A percentile compares a stretch with the other conserved stretches of the same genome.
Conservation (phyloP, 2,888 invertebrate species). For the Drosophila meridiana region DNA sequence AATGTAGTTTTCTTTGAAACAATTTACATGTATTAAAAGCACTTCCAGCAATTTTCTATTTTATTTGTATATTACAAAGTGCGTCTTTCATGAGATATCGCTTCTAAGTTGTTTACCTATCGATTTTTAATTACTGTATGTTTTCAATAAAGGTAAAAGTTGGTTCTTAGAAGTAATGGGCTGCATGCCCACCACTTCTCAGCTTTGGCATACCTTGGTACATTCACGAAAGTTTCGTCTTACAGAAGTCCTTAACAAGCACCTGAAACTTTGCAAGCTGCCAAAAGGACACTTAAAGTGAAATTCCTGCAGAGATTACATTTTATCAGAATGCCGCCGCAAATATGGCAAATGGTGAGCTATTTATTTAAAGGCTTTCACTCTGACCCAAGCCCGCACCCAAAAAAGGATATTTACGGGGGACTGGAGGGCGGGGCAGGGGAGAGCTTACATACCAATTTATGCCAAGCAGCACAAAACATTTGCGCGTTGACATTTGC, state of each 20-base stretch:
- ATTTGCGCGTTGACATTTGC: slow-evolving; percentile 66
- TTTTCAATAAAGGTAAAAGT: background rate
- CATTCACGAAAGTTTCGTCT: background rate
- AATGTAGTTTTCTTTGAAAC: background rate
- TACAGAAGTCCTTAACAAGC: background rate
- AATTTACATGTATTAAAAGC: background rate
- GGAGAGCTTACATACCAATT: slow-evolving; percentile 28
- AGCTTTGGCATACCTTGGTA: background rate
- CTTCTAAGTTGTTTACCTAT: background rate
- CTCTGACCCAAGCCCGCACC: slow-evolving; percentile 25
- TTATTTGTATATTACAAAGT: background rate
- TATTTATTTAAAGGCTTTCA: slow-evolving; percentile 54
- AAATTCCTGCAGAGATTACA: slow-evolving; percentile 25
- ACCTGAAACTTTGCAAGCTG: slow-evolving; percentile 12
- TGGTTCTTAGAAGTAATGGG: background rate
- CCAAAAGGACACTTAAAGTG: slow-evolving; percentile 12
- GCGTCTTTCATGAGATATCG: background rate
- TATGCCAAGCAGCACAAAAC: slow-evolving; percentile 27
- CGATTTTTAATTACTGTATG: background rate
- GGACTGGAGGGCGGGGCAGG: background rate
- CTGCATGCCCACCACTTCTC: background rate
- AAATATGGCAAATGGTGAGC: slow-evolving; percentile 47
- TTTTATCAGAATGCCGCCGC: slow-evolving; percentile 41
- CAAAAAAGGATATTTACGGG: slow-evolving; percentile 9
- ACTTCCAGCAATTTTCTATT: background rate